Conservation (phyloP, 2,797 vertebrate genomes). For the Sphenodon punctatus region DNA sequence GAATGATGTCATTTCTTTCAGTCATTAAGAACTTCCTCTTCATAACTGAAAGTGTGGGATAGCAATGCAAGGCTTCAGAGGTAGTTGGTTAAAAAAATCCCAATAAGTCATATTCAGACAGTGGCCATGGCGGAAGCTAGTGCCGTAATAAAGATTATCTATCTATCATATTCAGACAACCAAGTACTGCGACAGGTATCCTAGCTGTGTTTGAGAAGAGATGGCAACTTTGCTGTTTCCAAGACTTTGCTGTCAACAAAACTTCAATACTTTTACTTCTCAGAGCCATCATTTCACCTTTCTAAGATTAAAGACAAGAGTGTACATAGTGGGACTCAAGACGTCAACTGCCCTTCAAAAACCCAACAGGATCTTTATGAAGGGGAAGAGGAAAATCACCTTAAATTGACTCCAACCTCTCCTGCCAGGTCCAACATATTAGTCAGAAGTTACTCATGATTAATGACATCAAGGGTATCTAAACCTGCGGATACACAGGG, state of each 20-base stretch:
- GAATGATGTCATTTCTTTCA: background rate
- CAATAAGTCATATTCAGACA: too few relatives aligned
- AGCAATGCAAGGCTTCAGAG: background rate
- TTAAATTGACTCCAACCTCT: background rate
- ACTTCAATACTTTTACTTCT: background rate
- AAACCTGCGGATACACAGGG: too few relatives aligned
- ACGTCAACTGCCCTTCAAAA: background rate
- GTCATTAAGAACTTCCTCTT: background rate
- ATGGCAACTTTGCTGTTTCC: too few relatives aligned
- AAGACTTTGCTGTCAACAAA: too few relatives aligned
- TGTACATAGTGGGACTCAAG: background rate
- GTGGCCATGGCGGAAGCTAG: too few relatives aligned
- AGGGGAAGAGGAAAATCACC: background rate
- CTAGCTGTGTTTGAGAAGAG: background rate
- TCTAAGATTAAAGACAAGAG: background rate
- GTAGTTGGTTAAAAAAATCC: too few relatives aligned
- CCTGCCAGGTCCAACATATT: background rate
- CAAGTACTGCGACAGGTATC: background rate
- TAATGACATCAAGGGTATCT: background rate
- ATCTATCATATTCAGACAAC: fast-evolving
- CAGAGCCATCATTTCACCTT: background rate
- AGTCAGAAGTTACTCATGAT: background rate
- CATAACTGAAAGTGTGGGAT: background rate
- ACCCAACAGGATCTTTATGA: background rate
- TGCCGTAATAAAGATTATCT: too few relatives aligned